A percentile compares a stretch with the other conserved stretches of the same genome.
Conservation (phyloP, 35 echinoderm and acorn worm species). For the Ophiothrix spiculata region DNA sequence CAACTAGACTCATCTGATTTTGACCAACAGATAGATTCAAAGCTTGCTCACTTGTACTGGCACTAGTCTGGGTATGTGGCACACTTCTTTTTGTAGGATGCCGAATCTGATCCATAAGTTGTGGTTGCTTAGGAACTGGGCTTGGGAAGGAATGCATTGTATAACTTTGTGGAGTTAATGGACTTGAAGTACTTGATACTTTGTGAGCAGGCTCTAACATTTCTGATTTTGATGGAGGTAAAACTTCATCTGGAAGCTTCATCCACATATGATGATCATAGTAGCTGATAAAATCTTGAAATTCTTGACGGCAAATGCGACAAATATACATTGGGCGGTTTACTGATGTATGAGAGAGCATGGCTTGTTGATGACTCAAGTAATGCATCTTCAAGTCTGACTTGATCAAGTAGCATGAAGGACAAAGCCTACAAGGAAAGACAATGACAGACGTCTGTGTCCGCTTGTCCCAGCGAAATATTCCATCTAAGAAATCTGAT, state of each 20-base stretch:
- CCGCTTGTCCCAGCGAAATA: slow-evolving; percentile 11
- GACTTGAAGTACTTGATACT: not conserved
- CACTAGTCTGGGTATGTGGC: not conserved
- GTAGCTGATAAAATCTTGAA: slow-evolving; percentile 8
- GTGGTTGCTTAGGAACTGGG: not conserved
- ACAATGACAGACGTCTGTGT: not conserved
- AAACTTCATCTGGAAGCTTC: not conserved
- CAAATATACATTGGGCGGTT: not conserved
- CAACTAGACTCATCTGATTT: not conserved
- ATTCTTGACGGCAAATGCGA: slow-evolving; percentile 8
- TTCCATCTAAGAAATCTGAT: slow-evolving; percentile 20
- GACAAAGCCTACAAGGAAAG: slow-evolving; percentile 29
- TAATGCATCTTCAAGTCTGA: slow-evolving; percentile 2
- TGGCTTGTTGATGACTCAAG: not conserved
- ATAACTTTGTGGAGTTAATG: too few relatives aligned
- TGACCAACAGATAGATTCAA: not conserved
- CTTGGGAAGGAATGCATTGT: not conserved
- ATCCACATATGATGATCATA: slow-evolving; percentile 35
- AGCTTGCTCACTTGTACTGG: not conserved
- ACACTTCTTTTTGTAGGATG: not conserved
- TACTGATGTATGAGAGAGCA: not conserved
- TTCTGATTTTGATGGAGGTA: not conserved
- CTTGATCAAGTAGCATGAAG: not conserved
- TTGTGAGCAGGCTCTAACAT: not conserved
- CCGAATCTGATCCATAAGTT: not conserved